Evolutionary conservation across 2,888 invertebrate species (phyloP).

Genomic region (Tromatobia lineatoria): DNA sequence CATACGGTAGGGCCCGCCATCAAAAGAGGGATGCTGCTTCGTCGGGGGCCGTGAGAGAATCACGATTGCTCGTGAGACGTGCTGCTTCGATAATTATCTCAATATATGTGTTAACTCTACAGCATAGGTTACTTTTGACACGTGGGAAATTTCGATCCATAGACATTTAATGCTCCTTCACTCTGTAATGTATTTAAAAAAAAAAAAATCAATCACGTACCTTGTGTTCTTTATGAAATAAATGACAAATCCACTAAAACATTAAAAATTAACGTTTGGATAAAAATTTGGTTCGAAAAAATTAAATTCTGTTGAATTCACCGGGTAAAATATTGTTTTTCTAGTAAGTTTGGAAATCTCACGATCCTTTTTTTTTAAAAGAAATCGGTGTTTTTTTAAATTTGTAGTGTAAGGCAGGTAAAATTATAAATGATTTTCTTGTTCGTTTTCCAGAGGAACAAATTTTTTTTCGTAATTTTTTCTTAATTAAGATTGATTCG

Average conservation of each 20-base stretch:
- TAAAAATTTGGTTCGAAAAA: too few relatives aligned
- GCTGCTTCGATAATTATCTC: conserved; percentile 59
- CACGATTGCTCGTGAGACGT: conserved; percentile 55
- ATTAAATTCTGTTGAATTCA: too few relatives aligned
- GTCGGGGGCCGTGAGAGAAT: conserved; percentile 59
- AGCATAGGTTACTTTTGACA: conserved; percentile 39
- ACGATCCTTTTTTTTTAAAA: too few relatives aligned
- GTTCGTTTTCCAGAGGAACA: too few relatives aligned
- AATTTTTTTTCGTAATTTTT: too few relatives aligned
- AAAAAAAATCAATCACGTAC: conserved; percentile 4
- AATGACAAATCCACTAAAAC: neutral
- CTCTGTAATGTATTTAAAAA: conserved; percentile 15
- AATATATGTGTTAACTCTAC: conserved; percentile 6
- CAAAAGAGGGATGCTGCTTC: conserved; percentile 54
- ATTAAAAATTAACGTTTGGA: too few relatives aligned
- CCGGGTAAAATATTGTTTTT: too few relatives aligned
- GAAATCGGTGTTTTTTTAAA: too few relatives aligned
- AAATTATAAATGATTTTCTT: too few relatives aligned
- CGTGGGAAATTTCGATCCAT: conserved; percentile 54
- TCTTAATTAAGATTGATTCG: too few relatives aligned
- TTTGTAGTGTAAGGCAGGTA: too few relatives aligned
- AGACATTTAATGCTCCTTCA: neutral
- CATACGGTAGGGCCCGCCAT: conserved; percentile 33
- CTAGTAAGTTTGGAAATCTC: too few relatives aligned
- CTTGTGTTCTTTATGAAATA: neutral